Evolutionary conservation across 2,113 vertebrate genomes (phyloP).

Genomic region (Passer domesticus): DNA sequence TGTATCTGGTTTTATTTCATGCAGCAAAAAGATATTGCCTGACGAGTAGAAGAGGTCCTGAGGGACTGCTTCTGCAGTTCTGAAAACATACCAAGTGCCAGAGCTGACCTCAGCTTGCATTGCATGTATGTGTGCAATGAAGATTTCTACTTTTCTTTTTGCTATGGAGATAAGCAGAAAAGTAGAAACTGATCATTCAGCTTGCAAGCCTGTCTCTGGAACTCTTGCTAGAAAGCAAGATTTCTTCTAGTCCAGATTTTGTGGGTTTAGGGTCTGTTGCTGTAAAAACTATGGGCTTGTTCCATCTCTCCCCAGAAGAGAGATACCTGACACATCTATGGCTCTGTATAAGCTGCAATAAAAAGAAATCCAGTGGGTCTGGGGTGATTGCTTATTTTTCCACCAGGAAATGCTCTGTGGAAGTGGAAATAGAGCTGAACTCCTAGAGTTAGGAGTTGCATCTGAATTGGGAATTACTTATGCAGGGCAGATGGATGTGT

Average conservation of each 20-base stretch:
- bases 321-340: neutral
- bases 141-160: neutral
- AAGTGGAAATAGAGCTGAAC: neutral
- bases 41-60: neutral
- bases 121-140: neutral
- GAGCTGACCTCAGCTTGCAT: neutral
- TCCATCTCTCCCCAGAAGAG: neutral
- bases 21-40: neutral
- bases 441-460: neutral
- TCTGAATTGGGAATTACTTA: neutral
- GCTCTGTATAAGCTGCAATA: neutral
- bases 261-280: neutral
- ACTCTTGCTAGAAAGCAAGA: neutral
- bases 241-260: neutral
- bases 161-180: neutral
- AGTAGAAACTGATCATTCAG: neutral
- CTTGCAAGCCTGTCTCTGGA: neutral
- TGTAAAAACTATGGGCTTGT: neutral
- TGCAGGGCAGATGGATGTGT: neutral
- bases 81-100: neutral
- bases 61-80: neutral
- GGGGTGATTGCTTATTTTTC: neutral
- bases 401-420: neutral
- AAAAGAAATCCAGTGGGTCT: neutral
- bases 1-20: neutral